Evolutionary conservation across 2,113 vertebrate species (phyloP), one percentile per base, ranked within the genome.

Genomic region (Heptranchias perlo): DNA sequence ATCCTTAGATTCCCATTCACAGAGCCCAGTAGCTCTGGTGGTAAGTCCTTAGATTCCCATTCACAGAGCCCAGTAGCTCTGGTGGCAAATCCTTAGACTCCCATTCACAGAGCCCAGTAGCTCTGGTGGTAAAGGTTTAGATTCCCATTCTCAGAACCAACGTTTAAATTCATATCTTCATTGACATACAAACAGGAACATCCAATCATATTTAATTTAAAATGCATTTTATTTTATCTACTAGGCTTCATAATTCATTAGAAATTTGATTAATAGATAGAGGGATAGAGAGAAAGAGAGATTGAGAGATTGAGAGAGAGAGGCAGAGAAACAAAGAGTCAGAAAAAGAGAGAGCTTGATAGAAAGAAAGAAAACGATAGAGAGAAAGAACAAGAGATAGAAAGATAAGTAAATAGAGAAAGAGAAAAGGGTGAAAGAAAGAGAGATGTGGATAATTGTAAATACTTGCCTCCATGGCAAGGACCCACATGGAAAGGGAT

Each of bases 401-500:
- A 11, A 76, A 31, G 52, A 16, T 23, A 1, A 28, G 13, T 65
- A 96, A 69, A 4, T 0, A 14, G 78, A 18, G 95, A 73, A 35
- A n/a, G 35, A 47, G 39, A 49, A 6, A 28, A 78, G 18, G 28
- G 69, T 39, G 47, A 78, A 44, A 54, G 31, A 2, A 0, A 54
- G 92, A 52, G n/a, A 25, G n/a, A 5, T 23, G 23, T 93, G 76
- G 96, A 69, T 94, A 28, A 64, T 58, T 84, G 28, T 86, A 25
- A 0, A 21, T 0, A 0, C 97, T 97, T 96, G 99, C 99, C 98
- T 99, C 98, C 98, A 99, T 99, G 96, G 98, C 98, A 95, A 98
- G 97, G 94, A 99, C 98, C 99, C 99, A 99, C 98, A 99, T 99
- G 96, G 98, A 99, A 67, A 99, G 98, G 44, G 98, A 99, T 96